Evolutionary conservation across 1,140 invertebrate species (phyloP).

Genomic region (Trypoxylus dichotomus): DNA sequence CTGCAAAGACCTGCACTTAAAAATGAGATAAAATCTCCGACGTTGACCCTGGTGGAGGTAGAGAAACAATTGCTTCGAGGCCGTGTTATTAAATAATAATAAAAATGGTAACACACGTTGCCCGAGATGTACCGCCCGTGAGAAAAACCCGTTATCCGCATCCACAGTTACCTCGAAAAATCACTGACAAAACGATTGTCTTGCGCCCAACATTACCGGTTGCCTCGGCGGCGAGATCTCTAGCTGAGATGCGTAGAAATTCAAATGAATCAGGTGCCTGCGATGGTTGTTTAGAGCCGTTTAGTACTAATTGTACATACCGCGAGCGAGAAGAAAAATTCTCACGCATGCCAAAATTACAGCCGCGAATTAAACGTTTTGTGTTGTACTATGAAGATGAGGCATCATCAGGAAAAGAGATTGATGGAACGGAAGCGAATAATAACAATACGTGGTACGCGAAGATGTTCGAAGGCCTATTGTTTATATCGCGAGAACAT

Average conservation of each 20-base stretch:
- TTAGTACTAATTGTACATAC: slow-evolving; percentile 11
- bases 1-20: slow-evolving; percentile 1
- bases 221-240: neutral
- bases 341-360: slow-evolving; percentile 23
- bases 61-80: neutral
- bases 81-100: slow-evolving; percentile 23
- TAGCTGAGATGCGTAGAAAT: neutral
- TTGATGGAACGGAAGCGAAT: slow-evolving; percentile 15
- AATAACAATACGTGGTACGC: slow-evolving; percentile 14
- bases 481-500: slow-evolving; percentile 16
- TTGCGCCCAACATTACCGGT: neutral
- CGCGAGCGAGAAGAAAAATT: neutral
- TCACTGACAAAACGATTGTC: slow-evolving; percentile 22
- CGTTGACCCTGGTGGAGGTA: neutral
- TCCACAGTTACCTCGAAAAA: slow-evolving; percentile 4
- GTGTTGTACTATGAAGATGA: slow-evolving; percentile 10
- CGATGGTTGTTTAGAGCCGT: slow-evolving; percentile 1
- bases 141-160: slow-evolving; percentile 15
- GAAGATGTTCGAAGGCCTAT: slow-evolving; percentile 3
- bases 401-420: neutral
- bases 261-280: slow-evolving; percentile 18
- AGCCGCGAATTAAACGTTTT: slow-evolving; percentile 16
- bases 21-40: neutral
- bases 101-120: slow-evolving; percentile 20
- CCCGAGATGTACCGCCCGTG: slow-evolving; percentile 1